Evolutionary conservation across 2,113 vertebrate species (phyloP), one percentile per base, ranked within the genome.

Genomic region (Gopherus evgoodei): DNA sequence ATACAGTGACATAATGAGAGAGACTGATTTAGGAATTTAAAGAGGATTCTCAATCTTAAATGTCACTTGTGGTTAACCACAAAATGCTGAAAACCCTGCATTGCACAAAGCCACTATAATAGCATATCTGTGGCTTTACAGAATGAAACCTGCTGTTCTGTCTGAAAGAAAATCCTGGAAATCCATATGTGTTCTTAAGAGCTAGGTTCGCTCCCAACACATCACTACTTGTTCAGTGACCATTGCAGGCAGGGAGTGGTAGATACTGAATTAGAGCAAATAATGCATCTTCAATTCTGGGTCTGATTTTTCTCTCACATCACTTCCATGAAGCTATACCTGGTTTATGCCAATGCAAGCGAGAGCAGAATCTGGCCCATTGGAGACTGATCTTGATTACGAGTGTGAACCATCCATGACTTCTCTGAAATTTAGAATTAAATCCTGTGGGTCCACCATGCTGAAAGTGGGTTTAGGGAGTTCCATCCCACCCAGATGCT

Each of bases 181-280:
- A 92, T 87, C 94, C 94, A 42, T 92, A 9, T 14, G 31, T 56
- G 54, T 80, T 80, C 25, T 92, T 96, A 96, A 85, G 62, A 85
- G 93, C 91, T 85, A 88, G 53, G 22, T 87, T 78, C 50, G 52
- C n/a, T 90, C 82, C 87, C 87, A 93, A 72, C 10, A 0, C 95
- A 80, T 86, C 91, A 59, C 86, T 90, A 85, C 94, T 95, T 91
- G 84, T 94, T 96, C 93, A 93, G 38, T 86, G 86, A 85, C 84
- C 91, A 83, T 82, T 86, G 75, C 80, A 93, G 38, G 81, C 21
- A 91, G 88, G 93, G 93, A 96, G 93, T 90, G 90, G 93, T 91
- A 95, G 81, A 87, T 91, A 94, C 80, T 88, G 82, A 79, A 94
- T 19, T 42, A 17, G 59, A 42, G n/a, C 86, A 82, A 96, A 94